Evolutionary conservation across 2,797 vertebrate genomes (phyloP).

Genomic region (Lindbergichthys nudifrons): DNA sequence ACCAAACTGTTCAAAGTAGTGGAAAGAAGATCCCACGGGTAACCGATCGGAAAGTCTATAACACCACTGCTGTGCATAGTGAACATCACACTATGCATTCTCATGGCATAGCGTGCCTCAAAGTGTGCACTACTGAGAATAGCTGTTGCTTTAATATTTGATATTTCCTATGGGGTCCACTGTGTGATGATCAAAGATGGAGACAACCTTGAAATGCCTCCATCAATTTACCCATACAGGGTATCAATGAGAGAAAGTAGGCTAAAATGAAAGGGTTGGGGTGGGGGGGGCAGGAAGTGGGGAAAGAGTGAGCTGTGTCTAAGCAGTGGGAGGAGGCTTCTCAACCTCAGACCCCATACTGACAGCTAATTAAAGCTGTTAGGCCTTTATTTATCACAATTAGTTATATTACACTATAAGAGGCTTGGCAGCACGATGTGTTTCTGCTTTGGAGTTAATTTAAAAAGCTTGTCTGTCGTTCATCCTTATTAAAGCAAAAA

Average conservation of each 20-base stretch:
- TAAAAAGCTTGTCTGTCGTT: conserved; percentile 29
- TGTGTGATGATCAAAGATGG: conserved; percentile 71
- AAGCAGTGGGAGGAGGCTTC: conserved; percentile 41
- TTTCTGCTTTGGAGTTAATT: conserved; percentile 29
- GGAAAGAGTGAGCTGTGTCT: conserved; percentile 28
- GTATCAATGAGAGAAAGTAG: conserved; percentile 56
- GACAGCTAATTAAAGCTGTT: conserved; percentile 64
- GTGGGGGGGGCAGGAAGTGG: conserved; percentile 21
- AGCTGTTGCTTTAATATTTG: conserved; percentile 74
- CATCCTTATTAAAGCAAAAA: conserved; percentile 37
- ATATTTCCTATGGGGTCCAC: conserved; percentile 72
- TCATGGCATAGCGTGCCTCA: conserved; percentile 45
- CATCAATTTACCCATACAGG: conserved; percentile 57
- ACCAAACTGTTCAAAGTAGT: conserved; percentile 62
- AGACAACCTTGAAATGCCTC: conserved; percentile 77
- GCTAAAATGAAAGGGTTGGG: conserved; percentile 17
- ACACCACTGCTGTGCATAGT: conserved; percentile 59
- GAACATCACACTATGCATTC: conserved; percentile 54
- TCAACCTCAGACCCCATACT: conserved; percentile 50
- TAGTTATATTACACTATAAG: conserved; percentile 27
- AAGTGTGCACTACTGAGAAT: conserved; percentile 38
- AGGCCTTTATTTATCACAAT: conserved; percentile 57
- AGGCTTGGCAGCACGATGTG: conserved; percentile 1
- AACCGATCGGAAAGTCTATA: conserved; percentile 43
- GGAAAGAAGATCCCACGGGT: conserved; percentile 53